A percentile compares a stretch with the other conserved stretches of the same genome.
phyloP scores from a whole-genome alignment of 2,113 vertebrate genomes.

The Lagopus muta region DNA sequence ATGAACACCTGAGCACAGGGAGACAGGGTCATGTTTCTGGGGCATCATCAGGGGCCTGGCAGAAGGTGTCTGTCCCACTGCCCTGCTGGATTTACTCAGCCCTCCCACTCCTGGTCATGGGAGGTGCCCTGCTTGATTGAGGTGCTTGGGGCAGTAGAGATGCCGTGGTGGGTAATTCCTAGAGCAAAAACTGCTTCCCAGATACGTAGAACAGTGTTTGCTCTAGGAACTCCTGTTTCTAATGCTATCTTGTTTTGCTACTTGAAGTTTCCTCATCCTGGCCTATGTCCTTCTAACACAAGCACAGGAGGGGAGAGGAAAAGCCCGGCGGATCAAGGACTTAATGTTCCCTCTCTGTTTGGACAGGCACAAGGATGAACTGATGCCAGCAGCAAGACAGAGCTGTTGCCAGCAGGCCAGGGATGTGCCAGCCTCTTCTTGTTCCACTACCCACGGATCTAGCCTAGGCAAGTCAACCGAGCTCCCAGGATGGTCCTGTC shows the following conservation, averaged over 20 bases:
- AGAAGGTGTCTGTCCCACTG: neutral
- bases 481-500: neutral
- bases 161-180: neutral
- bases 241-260: neutral
- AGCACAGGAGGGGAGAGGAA: rapidly evolving
- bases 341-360: neutral
- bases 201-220: neutral
- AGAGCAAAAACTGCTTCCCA: neutral
- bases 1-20: constrained; percentile 87
- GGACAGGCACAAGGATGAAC: neutral
- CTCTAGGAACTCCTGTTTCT: neutral
- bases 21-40: neutral
- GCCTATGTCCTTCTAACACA: neutral
- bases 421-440: neutral
- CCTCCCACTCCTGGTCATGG: neutral
- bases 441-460: neutral
- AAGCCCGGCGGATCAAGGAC: neutral
- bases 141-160: neutral
- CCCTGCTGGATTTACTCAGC: neutral
- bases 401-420: neutral
- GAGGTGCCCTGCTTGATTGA: neutral
- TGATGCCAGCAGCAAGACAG: neutral
- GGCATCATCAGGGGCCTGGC: neutral
- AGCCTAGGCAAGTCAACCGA: neutral
- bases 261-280: neutral